Evolutionary conservation across 2,797 vertebrate species (phyloP).

Genomic region (Iguana delicatissima): DNA sequence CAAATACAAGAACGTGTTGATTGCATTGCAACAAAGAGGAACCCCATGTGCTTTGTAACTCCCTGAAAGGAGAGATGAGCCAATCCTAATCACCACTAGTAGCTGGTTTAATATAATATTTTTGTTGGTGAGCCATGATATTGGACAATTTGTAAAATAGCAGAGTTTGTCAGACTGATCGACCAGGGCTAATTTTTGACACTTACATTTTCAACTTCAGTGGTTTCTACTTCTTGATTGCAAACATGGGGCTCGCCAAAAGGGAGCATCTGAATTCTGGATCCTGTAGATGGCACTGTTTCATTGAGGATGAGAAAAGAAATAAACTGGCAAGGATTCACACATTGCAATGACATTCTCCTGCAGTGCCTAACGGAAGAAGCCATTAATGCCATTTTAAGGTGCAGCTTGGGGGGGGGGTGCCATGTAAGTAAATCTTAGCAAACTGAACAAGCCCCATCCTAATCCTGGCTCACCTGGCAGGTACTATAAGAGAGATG

Average conservation of each 20-base stretch:
- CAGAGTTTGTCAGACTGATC: conserved; percentile 63
- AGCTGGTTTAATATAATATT: conserved; percentile 52
- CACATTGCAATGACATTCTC: conserved; percentile 38
- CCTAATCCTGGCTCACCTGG: conserved; percentile 56
- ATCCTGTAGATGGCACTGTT: conserved; percentile 85
- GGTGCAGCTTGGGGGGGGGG: conserved; percentile 47
- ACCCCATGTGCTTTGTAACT: conserved; percentile 16
- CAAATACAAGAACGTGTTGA: conserved; percentile 19
- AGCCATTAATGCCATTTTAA: conserved; percentile 64
- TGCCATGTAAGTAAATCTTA: conserved; percentile 68
- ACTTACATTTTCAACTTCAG: conserved; percentile 63
- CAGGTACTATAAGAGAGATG: conserved; percentile 30
- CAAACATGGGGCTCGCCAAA: conserved; percentile 37
- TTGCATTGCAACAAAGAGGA: conserved; percentile 49
- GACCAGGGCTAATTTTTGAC: conserved; percentile 69
- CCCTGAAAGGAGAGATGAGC: conserved; percentile 44
- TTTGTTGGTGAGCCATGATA: conserved; percentile 59
- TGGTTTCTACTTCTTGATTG: conserved; percentile 53
- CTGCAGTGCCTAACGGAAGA: conserved; percentile 67
- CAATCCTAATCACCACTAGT: conserved; percentile 29
- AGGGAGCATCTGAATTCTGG: conserved; percentile 33
- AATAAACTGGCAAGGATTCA: fast-evolving
- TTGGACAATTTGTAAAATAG: conserved; percentile 70
- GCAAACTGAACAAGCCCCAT: conserved; percentile 67
- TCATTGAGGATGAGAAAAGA: conserved; percentile 59